A percentile compares a stretch with the other conserved stretches of the same genome.
These are phyloP conservation scores for Formica selysi DNA, from an alignment of 1,140 invertebrate species.

Conservation along the genomic window DNA sequence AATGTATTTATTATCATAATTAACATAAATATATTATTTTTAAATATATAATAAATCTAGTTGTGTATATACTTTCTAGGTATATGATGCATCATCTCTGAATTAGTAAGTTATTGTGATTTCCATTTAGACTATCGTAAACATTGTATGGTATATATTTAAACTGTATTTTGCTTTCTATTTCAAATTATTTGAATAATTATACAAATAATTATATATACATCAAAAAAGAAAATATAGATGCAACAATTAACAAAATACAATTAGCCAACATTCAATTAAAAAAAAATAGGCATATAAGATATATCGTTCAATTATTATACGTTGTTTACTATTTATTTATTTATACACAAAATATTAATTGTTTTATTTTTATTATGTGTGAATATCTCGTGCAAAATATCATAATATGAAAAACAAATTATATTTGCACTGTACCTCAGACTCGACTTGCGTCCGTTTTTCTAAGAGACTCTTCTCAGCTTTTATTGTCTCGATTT, in stretches of 20 bases:
- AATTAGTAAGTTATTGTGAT: neutral
- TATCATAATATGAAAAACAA: constrained; percentile 27
- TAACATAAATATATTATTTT: neutral
- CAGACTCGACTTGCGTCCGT: constrained; percentile 81
- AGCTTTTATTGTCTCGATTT: constrained; percentile 83
- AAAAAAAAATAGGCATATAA: neutral
- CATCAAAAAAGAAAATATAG: neutral
- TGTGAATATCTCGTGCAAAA: neutral
- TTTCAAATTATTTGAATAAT: too few species aligned
- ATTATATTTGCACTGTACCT: constrained; percentile 76
- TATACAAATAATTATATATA: constrained; percentile 3
- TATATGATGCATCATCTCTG: neutral
- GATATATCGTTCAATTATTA: neutral
- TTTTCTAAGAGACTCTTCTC: constrained; percentile 82
- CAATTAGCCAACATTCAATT: neutral
- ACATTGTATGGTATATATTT: neutral
- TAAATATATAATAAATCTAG: neutral
- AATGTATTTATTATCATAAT: too few species aligned
- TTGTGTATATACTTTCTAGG: neutral
- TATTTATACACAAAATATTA: neutral
- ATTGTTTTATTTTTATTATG: neutral
- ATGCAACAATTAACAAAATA: neutral
- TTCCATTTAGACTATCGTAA: neutral
- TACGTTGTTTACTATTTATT: neutral
- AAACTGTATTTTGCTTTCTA: neutral